Evolutionary conservation across 2,888 invertebrate genomes (phyloP).

Genomic region (Lathronympha strigana): DNA sequence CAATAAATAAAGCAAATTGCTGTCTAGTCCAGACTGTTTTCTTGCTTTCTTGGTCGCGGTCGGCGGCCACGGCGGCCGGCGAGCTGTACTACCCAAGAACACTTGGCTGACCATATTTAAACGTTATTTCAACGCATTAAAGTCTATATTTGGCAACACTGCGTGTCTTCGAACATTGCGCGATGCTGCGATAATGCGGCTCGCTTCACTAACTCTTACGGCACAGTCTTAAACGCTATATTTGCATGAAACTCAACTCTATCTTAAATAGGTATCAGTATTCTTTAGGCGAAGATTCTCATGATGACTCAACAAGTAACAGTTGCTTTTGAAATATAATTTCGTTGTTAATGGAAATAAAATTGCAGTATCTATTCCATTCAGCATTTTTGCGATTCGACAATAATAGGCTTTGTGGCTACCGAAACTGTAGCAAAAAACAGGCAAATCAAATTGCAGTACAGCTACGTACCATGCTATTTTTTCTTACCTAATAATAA

Average conservation of each 20-base stretch:
- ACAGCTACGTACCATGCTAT: too few species aligned
- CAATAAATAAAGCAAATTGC: background rate
- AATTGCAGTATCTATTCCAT: slow-evolving; percentile 1
- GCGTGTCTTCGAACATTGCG: slow-evolving; percentile 10
- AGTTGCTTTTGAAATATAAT: background rate
- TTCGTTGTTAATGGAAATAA: slow-evolving; percentile 14
- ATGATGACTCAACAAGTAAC: slow-evolving; percentile 25
- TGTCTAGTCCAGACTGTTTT: slow-evolving; percentile 3
- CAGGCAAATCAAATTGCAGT: too few species aligned
- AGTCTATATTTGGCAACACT: background rate
- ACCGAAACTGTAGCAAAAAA: too few species aligned
- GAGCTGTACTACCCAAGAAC: slow-evolving; percentile 10
- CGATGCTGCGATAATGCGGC: slow-evolving; percentile 34
- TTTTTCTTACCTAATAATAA: too few species aligned
- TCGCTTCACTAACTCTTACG: slow-evolving; percentile 37
- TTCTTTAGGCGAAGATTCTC: slow-evolving; percentile 19
- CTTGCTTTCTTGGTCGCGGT: slow-evolving; percentile 25
- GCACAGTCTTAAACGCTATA: slow-evolving; percentile 29
- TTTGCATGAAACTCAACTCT: slow-evolving; percentile 20
- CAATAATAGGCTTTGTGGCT: too few species aligned
- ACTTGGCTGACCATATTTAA: background rate
- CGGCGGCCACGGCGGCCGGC: slow-evolving; percentile 14
- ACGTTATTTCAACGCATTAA: background rate
- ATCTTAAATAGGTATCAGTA: slow-evolving; percentile 11
- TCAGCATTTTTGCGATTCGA: slow-evolving; percentile 6